phyloP scores from a whole-genome alignment of 2,113 vertebrate genomes.

The Echinops telfairi region DNA sequence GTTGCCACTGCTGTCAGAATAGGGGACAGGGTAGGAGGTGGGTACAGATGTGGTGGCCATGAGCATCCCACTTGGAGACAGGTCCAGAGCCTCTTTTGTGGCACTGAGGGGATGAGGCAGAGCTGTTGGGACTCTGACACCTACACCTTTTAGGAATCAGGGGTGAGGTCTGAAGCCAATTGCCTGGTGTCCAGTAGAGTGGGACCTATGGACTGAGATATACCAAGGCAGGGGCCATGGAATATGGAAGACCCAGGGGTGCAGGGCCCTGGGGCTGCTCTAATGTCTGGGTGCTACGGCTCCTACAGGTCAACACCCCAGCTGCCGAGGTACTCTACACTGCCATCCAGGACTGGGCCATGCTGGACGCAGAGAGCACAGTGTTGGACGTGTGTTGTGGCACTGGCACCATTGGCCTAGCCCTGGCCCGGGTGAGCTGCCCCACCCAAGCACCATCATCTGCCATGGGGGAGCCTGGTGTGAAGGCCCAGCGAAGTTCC shows the following conservation, averaged over 20 bases:
- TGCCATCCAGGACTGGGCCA: slow-evolving; percentile 93
- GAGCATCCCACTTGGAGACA: no score
- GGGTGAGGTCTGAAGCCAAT: neutral
- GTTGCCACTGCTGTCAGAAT: no score
- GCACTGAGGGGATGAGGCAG: neutral
- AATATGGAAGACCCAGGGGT: no score
- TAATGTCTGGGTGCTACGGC: neutral
- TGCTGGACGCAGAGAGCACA: slow-evolving; percentile 90
- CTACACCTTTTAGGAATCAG: neutral
- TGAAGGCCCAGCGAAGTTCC: neutral
- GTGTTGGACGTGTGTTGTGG: slow-evolving; percentile 97
- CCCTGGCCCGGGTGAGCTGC: slow-evolving; percentile 92
- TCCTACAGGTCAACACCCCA: slow-evolving; percentile 93
- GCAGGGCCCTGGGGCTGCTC: no score
- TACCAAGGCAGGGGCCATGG: neutral
- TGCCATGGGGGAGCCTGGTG: fast-evolving
- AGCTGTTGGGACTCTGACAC: neutral
- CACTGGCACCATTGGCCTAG: slow-evolving; percentile 97
- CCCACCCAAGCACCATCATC: neutral
- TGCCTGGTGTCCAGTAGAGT: neutral
- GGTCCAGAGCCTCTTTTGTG: neutral
- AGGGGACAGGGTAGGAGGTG: neutral
- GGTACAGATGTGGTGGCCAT: neutral
- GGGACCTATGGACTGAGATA: neutral
- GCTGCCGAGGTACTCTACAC: slow-evolving; percentile 96